Evolutionary conservation across 2,113 vertebrate species (phyloP), one percentile per base, ranked within the genome.

Genomic region (Vulpes lagopus): DNA sequence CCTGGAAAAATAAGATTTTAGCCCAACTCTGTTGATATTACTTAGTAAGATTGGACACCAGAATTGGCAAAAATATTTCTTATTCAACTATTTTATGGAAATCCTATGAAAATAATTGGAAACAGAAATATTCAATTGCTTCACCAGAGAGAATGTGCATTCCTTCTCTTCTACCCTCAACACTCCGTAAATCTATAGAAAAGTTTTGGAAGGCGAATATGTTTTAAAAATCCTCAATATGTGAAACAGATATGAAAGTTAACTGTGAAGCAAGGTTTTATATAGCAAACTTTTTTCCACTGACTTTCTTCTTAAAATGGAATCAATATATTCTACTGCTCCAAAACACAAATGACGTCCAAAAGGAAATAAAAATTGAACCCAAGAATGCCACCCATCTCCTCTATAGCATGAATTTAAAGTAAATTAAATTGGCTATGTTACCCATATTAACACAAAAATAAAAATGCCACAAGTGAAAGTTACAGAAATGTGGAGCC

Each of bases 1-100:
- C 94, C 69, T 91, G 55, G 67, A 93, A 95, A 97, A 97, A 89
- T 91, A 92, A 92, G 86, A 81, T 83, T 84, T 94, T 94, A 96
- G 51, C 43, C 25, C 71, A 88, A 90, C n/a, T 94, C 43, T 96
- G 57, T 67, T 76, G 51, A 83, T 96, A 94, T 87, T 91, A 84
- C 74, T 94, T 93, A 90, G 51, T 76, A 89, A 87, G n/a, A n/a
- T 23, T 96, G 74, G 80, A 88, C n/a, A 88, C 38, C 35, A 92
- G 62, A 96, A 84, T 20, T 97, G 90, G 91, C 74, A 93, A 90
- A 67, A 86, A 91, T 67, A 96, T 80, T 95, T 96, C 79, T 87
- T 94, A 94, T 85, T 97, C 64, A 96, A 80, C 74, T 78, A 62
- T 92, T 89, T 94, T 78, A 95, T 88, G 73, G 71, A 95, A 97